phyloP scores from a whole-genome alignment of 2,113 vertebrate species.

The Naja naja region DNA sequence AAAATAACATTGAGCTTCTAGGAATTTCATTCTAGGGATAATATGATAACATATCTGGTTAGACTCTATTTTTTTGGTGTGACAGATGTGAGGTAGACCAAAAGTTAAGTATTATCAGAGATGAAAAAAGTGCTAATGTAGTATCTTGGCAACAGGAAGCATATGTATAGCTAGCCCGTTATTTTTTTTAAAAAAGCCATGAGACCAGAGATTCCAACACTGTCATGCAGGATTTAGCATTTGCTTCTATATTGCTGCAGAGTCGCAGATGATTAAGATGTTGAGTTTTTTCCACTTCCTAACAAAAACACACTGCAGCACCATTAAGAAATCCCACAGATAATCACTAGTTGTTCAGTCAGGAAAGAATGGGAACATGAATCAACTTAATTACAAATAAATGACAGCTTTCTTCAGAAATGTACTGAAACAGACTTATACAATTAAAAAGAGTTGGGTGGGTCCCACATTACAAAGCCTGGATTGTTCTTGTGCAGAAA shows the following conservation, averaged over 20 bases:
- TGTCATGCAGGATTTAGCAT: neutral
- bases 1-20: neutral
- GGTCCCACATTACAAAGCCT: neutral
- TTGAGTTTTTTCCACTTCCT: neutral
- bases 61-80: neutral
- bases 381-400: conserved; percentile 19
- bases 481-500: conserved; percentile 8
- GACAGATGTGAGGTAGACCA: neutral
- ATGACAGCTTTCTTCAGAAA: conserved; percentile 4
- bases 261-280: neutral
- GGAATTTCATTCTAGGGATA: neutral
- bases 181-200: neutral
- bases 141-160: neutral
- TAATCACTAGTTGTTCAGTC: conserved; percentile 6
- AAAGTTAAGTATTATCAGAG: neutral
- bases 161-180: neutral
- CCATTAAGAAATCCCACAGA: neutral
- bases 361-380: conserved; percentile 12
- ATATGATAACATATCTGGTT: neutral
- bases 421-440: conserved; percentile 6
- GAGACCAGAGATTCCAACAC: neutral
- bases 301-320: neutral
- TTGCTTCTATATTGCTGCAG: neutral
- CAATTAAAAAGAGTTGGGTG: neutral
- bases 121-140: neutral